Evolutionary conservation across 2,888 invertebrate genomes (phyloP).

Genomic region (Gnatocerus cornutus): DNA sequence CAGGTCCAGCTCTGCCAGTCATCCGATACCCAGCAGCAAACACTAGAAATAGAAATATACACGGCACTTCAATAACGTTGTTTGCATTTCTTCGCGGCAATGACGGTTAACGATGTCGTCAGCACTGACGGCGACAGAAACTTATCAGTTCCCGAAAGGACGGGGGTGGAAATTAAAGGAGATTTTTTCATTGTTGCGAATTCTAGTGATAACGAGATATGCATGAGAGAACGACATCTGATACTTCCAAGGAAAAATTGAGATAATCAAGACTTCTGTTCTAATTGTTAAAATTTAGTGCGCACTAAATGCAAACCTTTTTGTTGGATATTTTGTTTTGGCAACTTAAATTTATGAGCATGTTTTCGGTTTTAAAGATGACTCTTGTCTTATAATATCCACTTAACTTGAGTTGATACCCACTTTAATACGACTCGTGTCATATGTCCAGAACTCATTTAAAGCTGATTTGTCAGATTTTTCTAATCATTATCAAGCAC

Average conservation of each 20-base stretch:
- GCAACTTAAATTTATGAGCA: no score
- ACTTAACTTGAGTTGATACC: neutral
- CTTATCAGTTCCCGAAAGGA: conserved; percentile 31
- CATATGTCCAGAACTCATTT: neutral
- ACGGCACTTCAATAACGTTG: conserved; percentile 38
- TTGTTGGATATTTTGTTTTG: no score
- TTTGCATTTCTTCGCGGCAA: conserved; percentile 30
- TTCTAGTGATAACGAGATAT: conserved; percentile 5
- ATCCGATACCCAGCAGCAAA: conserved; percentile 56
- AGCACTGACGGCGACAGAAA: conserved; percentile 35
- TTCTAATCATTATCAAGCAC: no score
- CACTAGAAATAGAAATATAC: conserved; percentile 60
- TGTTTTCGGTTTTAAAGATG: neutral
- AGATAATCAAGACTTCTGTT: no score
- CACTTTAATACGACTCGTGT: neutral
- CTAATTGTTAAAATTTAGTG: neutral
- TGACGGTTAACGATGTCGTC: conserved; percentile 5
- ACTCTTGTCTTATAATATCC: neutral
- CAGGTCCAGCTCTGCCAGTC: conserved; percentile 59
- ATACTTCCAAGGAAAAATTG: neutral
- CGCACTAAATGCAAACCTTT: neutral
- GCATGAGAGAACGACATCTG: neutral
- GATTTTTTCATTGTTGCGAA: conserved; percentile 1
- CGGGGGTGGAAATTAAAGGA: conserved; percentile 2
- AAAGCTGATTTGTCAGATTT: no score